These are phyloP conservation scores for Brachirus orientalis DNA, from an alignment of 2,113 vertebrate genomes.

Conservation along the genomic window DNA sequence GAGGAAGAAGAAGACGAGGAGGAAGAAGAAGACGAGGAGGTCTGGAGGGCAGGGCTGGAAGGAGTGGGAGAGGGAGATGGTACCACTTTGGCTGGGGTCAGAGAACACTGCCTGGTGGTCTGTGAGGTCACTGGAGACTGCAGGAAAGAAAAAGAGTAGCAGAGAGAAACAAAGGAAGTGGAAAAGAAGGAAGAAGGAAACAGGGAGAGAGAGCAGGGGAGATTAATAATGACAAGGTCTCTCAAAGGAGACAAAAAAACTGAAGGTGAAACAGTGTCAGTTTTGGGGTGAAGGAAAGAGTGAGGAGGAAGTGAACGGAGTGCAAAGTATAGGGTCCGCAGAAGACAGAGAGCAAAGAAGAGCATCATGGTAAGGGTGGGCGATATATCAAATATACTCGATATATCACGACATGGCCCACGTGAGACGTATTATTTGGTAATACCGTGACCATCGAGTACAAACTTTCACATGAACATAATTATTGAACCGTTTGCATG, in stretches of 20 bases:
- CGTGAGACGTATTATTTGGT: no score
- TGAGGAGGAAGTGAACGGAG: slow-evolving; percentile 15
- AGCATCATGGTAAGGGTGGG: no score
- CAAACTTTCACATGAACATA: no score
- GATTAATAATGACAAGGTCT: slow-evolving; percentile 13
- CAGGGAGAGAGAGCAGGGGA: background rate
- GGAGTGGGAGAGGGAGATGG: slow-evolving; percentile 69
- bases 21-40: slow-evolving; percentile 66
- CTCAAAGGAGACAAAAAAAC: slow-evolving; percentile 3
- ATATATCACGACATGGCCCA: no score
- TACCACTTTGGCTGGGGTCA: slow-evolving; percentile 82
- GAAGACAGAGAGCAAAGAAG: slow-evolving; percentile 13
- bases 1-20: slow-evolving; percentile 58
- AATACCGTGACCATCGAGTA: no score
- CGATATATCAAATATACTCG: no score
- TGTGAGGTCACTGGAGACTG: slow-evolving; percentile 80
- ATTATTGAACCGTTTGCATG: no score
- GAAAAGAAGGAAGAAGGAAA: background rate
- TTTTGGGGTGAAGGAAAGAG: slow-evolving; percentile 4
- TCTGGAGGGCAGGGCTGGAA: slow-evolving; percentile 78
- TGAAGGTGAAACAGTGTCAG: background rate
- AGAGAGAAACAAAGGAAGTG: slow-evolving; percentile 2
- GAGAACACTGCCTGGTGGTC: slow-evolving; percentile 76
- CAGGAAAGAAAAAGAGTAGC: slow-evolving; percentile 53
- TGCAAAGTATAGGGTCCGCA: background rate